Base-by-base conservation (phyloP, 2,113 vertebrate genomes). In the Epinephelus lanceolatus region DNA sequence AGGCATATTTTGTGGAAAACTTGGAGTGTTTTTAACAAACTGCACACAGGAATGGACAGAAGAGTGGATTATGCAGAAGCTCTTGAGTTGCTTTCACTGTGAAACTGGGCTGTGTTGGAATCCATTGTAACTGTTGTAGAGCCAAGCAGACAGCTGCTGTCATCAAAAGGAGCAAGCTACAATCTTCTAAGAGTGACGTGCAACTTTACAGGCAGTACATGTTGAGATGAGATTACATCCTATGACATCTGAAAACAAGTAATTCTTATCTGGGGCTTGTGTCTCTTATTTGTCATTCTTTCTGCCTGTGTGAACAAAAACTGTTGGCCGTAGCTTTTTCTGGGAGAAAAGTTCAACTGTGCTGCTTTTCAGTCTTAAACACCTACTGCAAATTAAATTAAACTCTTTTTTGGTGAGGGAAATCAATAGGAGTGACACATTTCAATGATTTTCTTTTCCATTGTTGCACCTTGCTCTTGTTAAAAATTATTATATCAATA, bases 271-370 rank as follows among this genome's bases (percentile, higher is more conserved):
- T 21, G 27, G 65, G 51, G 61, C 23, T 40, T 5, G 3, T 81
- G 47, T n/a, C 9, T 67, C 45, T 25, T 62, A 70, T 63, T 71
- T 67, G 47, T 68, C 51, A 55, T 37, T 40, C 51, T 59, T 55
- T 72, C 21, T 59, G 49, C n/a, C 33, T n/a, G 6, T 42, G 45
- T 63, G 55, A 59, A 61, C 15, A 76, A 79, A 78, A 67, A 68
- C 10, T 56, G n/a, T 15, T 72, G 30, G 33, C 52, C 33, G 27
- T 37, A 23, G 37, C 19, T 55, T 57, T 33, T 67, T 65, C 13
- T 52, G 23, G 6, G 0, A 4, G 9, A 62, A 19, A 69, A 68
- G 5, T 52, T 23, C 1, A 61, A 52, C 18, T 2, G 3, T 23
- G 61, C 3, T 37, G 73, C 27, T 18, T 61, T 75, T 84, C 9